These are phyloP conservation scores for Apis dorsata DNA, from an alignment of 1,140 invertebrate species.

Conservation along the genomic window DNA sequence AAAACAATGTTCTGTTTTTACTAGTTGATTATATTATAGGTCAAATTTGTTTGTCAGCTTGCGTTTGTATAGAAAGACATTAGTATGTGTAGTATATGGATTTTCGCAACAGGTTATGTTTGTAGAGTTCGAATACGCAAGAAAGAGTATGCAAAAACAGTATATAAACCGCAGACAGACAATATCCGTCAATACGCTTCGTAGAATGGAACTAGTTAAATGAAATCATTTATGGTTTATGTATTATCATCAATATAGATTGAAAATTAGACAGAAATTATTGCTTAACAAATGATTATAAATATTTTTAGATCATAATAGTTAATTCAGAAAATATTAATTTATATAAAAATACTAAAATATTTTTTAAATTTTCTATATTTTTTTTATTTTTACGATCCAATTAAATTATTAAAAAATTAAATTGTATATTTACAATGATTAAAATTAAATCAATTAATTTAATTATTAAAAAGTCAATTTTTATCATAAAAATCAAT, in stretches of 20 bases:
- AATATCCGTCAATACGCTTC: neutral
- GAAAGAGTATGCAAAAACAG: neutral
- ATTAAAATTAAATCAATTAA: too few species aligned
- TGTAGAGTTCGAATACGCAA: neutral
- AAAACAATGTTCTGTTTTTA: neutral
- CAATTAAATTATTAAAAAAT: too few species aligned
- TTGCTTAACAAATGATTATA: neutral
- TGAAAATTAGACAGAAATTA: neutral
- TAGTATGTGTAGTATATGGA: neutral
- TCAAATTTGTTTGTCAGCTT: neutral
- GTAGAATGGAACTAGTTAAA: neutral
- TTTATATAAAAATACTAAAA: neutral
- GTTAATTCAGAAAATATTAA: neutral
- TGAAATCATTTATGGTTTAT: neutral
- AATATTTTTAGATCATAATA: neutral
- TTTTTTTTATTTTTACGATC: too few species aligned
- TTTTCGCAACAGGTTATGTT: slow-evolving; percentile 40
- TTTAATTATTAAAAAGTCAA: too few species aligned
- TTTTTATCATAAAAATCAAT: too few species aligned
- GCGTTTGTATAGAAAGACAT: neutral
- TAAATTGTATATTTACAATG: too few species aligned
- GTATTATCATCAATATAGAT: neutral
- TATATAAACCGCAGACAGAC: neutral
- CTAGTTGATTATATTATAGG: neutral
- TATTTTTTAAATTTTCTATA: neutral